phyloP scores from a whole-genome alignment of 2,113 vertebrate species.

The Hippocampus abdominalis region DNA sequence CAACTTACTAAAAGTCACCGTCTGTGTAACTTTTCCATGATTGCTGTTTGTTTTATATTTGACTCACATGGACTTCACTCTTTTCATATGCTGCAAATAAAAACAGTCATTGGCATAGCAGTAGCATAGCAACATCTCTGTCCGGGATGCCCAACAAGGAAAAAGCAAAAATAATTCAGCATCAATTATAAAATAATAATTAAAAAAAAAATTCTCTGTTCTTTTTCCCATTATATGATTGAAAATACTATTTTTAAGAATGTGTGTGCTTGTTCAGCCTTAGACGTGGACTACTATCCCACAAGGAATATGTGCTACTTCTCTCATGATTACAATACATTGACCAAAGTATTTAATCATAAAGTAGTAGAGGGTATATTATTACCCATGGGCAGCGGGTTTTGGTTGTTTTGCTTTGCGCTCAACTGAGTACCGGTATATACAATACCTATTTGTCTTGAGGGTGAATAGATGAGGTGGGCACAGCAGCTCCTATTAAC shows the following conservation, averaged over 20 bases:
- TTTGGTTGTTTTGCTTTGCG: not conserved
- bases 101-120: too few species aligned
- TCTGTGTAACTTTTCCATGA: not conserved
- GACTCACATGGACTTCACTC: not conserved
- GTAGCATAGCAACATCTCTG: not conserved
- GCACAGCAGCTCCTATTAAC: conserved; percentile 37
- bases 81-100: too few species aligned
- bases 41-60: not conserved
- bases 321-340: not conserved
- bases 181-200: not conserved
- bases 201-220: not conserved
- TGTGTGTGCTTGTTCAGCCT: not conserved
- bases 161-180: not conserved
- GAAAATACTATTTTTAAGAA: not conserved
- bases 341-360: not conserved
- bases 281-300: not conserved
- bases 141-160: not conserved
- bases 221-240: not conserved
- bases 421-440: not conserved
- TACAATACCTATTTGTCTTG: conserved; percentile 2
- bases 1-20: not conserved
- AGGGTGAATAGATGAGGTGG: conserved; percentile 33
- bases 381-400: not conserved
- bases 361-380: not conserved
- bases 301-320: not conserved